Conservation (phyloP, 1,140 invertebrate genomes). For the Venustaconcha ellipsiformis region DNA sequence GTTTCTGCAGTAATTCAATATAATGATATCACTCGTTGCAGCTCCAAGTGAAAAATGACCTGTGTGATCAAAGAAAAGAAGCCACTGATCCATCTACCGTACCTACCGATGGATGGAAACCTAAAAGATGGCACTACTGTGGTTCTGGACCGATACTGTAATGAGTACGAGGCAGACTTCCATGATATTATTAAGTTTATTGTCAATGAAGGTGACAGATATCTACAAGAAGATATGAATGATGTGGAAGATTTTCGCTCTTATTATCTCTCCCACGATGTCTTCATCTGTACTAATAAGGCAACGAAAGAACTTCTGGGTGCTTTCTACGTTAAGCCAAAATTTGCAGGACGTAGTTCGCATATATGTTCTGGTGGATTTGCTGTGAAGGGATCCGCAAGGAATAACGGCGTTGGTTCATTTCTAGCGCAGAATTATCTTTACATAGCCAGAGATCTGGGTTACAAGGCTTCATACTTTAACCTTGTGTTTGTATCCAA, state of each 20-base stretch:
- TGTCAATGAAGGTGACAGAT: conserved; percentile 48
- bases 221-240: conserved; percentile 48
- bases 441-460: conserved; percentile 37
- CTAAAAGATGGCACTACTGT: conserved; percentile 21
- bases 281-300: conserved; percentile 37
- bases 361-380: conserved; percentile 54
- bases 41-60: conserved; percentile 14
- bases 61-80: conserved; percentile 33
- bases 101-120: conserved; percentile 16
- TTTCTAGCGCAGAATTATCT: conserved; percentile 41
- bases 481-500: conserved; percentile 57
- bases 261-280: conserved; percentile 51
- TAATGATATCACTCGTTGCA: no score
- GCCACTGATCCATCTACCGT: conserved; percentile 14
- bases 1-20: no score
- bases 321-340: conserved; percentile 58
- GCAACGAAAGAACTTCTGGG: conserved; percentile 32
- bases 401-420: conserved; percentile 43
- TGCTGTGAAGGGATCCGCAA: conserved; percentile 30
- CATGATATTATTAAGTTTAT: conserved; percentile 43
- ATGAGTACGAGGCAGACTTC: conserved; percentile 25
- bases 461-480: conserved; percentile 45
- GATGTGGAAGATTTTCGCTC: conserved; percentile 40
- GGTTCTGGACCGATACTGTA: conserved; percentile 17
- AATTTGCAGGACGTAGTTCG: conserved; percentile 55